Evolutionary conservation across 2,888 invertebrate genomes (phyloP).

Genomic region (Netelia melanura): DNA sequence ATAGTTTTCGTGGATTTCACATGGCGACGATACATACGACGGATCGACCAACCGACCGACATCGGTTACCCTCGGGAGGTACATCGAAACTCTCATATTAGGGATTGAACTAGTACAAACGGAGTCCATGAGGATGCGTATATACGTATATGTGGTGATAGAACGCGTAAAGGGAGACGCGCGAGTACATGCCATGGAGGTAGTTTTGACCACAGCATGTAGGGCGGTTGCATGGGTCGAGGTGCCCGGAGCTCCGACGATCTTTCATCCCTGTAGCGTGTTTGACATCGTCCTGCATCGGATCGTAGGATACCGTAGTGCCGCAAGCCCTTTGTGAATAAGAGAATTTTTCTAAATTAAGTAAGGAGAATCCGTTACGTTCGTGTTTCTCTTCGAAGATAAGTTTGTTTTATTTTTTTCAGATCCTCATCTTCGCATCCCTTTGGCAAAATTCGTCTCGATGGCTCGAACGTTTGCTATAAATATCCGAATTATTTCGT

Average conservation of each 20-base stretch:
- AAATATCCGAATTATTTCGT: no score
- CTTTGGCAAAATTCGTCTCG: no score
- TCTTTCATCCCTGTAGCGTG: constrained; percentile 60
- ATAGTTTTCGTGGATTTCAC: neutral
- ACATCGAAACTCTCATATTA: constrained; percentile 60
- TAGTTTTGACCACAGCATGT: neutral
- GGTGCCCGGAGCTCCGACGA: constrained; percentile 52
- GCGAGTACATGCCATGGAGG: neutral
- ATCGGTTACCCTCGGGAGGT: constrained; percentile 34
- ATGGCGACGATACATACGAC: constrained; percentile 5
- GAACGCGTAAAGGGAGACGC: neutral
- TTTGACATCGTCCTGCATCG: constrained; percentile 15
- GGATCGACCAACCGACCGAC: constrained; percentile 33
- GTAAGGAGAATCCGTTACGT: neutral
- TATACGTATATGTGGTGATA: neutral
- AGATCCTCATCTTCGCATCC: neutral
- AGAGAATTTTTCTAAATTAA: no score
- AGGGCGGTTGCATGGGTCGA: constrained; percentile 14
- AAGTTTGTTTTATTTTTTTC: neutral
- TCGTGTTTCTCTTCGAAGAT: neutral
- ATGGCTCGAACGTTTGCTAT: no score
- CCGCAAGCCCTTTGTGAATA: neutral
- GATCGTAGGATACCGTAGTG: constrained; percentile 28
- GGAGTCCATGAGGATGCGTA: constrained; percentile 20
- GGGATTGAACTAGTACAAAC: constrained; percentile 58